A percentile compares a stretch with the other conserved stretches of the same genome.
Conservation (phyloP, 1,140 invertebrate genomes). For the Drosophila pallidifrons region DNA sequence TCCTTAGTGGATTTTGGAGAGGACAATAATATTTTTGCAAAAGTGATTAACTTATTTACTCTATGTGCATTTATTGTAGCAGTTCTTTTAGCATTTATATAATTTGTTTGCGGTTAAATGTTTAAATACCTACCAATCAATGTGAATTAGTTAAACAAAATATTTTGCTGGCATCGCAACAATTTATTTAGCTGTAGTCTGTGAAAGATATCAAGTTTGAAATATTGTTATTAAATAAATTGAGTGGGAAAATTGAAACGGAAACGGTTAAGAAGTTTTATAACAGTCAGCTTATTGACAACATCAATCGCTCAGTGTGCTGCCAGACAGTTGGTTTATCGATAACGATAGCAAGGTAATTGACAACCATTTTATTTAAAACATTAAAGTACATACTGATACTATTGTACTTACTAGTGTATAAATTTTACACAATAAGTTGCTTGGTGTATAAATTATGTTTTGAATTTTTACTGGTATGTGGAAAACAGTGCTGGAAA, state of each 20-base stretch:
- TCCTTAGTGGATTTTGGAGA: not conserved
- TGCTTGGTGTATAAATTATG: not conserved
- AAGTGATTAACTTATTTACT: constrained; percentile 51
- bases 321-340: not conserved
- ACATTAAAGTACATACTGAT: not conserved
- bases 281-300: constrained; percentile 10
- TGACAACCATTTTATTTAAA: not conserved
- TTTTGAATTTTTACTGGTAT: not conserved
- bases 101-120: constrained; percentile 8
- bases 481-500: not conserved
- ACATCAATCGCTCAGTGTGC: not conserved
- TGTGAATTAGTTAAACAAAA: constrained; percentile 22
- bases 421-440: too few species aligned
- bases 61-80: constrained; percentile 60
- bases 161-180: constrained; percentile 9
- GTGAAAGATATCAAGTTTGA: constrained; percentile 22
- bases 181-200: constrained; percentile 25
- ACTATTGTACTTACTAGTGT: too few species aligned
- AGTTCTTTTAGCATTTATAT: constrained; percentile 33
- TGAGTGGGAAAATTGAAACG: constrained; percentile 1
- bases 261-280: not conserved
- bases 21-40: constrained; percentile 61
- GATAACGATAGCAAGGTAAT: not conserved
- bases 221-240: constrained; percentile 30
- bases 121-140: constrained; percentile 3